Conservation (phyloP, 2,888 invertebrate genomes). For the Emesis furor region DNA sequence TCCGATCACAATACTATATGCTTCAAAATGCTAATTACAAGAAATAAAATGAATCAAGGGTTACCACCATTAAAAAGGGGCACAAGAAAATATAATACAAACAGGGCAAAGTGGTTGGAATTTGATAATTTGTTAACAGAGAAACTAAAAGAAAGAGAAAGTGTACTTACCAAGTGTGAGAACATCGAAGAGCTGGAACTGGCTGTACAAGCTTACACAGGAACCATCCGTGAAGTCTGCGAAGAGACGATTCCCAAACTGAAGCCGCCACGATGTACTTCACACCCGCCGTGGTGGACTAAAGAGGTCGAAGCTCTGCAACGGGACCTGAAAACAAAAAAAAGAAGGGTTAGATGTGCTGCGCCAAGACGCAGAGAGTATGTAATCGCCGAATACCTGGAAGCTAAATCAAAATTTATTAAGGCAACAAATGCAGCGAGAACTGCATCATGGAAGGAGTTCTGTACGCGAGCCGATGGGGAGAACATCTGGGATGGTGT, state of each 20-base stretch:
- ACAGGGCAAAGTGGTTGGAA: background rate
- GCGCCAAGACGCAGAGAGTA: background rate
- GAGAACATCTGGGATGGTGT: background rate
- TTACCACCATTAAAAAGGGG: background rate
- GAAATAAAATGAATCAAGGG: background rate
- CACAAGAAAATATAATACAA: background rate
- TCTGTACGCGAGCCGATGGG: background rate
- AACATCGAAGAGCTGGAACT: background rate
- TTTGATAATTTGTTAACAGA: background rate
- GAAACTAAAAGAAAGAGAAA: background rate
- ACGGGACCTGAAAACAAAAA: slow-evolving; percentile 9
- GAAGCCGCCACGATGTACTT: background rate
- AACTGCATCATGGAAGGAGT: background rate
- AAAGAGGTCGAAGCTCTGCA: slow-evolving; percentile 20
- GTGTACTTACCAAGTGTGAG: no score
- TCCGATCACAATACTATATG: background rate
- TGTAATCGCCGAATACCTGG: background rate
- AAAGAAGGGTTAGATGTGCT: slow-evolving; percentile 34
- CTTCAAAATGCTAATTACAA: background rate
- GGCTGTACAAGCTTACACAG: background rate
- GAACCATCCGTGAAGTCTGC: background rate
- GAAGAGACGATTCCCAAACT: background rate
- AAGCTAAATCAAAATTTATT: background rate
- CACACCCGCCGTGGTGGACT: slow-evolving; percentile 30
- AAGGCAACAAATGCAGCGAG: background rate